Evolutionary conservation across 2,797 vertebrate species (phyloP), one percentile per base, ranked within the genome.

Genomic region (Peromyscus aztecus): DNA sequence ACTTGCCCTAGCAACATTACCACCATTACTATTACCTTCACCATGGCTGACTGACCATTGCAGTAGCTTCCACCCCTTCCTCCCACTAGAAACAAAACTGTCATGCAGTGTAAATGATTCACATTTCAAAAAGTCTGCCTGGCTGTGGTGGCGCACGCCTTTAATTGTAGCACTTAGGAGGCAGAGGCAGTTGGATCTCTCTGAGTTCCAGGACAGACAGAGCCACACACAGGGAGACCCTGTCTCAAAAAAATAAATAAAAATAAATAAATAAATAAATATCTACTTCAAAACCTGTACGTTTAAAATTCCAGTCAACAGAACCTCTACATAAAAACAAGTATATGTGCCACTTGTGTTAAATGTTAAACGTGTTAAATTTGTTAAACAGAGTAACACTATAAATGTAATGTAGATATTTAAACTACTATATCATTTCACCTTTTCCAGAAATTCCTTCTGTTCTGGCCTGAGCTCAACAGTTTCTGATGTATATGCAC

Each of bases 271-370:
- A 40, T 40, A 40, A 40, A 40, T 40, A 40, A 40, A 40, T 40
- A 46, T 6, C 11, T 87, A 43, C 21, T 94, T n/a, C 49, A 94
- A 94, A 94, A 91, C 9, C 11, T 55, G 31, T 0, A 27, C 52
- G 71, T 84, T 89, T 89, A 88, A 89, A 97, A 61, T 94, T 69
- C 85, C 40, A 94, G 9, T 57, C 8, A 95, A 55, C 17, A 91
- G 37, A 94, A 91, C 2, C 34, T 76, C 46, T 82, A 31, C 59
- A 84, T 59, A 55, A 89, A 93, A 55, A 76, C 4, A 34, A 55
- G 7, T 90, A 85, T 49, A 84, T 65, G 27, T 92, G n/a, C 12
- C 63, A 89, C 16, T 95, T 49, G 11, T 95, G 34, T 67, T 92
- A 96, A 92, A 90, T 67, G 49, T 49, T 49, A 49, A 49, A 89